These are phyloP conservation scores for Bombus waltoni DNA, from an alignment of 1,140 invertebrate genomes.

Conservation along the genomic window DNA sequence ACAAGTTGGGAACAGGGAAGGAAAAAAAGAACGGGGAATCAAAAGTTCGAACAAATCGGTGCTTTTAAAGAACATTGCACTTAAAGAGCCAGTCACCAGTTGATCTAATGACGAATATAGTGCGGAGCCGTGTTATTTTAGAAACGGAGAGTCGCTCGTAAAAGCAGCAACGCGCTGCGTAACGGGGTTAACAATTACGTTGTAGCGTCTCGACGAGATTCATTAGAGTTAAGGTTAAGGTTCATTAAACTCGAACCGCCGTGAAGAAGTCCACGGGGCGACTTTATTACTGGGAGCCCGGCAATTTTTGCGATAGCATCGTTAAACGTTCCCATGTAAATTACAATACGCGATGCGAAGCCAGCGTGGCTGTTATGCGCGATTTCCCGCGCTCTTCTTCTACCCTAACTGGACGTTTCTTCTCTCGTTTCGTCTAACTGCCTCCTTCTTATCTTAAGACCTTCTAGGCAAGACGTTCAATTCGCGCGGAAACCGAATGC, in stretches of 20 bases:
- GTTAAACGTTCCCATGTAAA: conserved; percentile 16
- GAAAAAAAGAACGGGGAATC: background rate
- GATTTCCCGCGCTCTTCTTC: background rate
- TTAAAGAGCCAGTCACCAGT: background rate
- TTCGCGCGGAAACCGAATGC: background rate
- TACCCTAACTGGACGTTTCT: background rate
- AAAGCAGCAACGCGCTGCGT: background rate
- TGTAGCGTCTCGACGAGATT: background rate
- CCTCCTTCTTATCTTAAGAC: background rate
- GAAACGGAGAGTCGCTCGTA: background rate
- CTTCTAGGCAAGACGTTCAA: too few relatives aligned
- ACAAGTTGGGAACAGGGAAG: too few relatives aligned
- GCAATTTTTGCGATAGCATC: conserved; percentile 23
- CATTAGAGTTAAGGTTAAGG: conserved; percentile 32
- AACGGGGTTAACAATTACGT: conserved; percentile 31
- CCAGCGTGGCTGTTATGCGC: background rate
- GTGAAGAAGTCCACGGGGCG: background rate
- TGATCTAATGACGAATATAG: conserved; percentile 12
- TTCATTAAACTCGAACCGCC: background rate
- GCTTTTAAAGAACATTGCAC: too few relatives aligned
- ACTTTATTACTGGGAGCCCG: background rate
- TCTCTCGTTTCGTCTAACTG: background rate
- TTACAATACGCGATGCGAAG: conserved; percentile 1
- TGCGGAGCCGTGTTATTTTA: background rate
- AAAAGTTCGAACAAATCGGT: background rate